A percentile compares a stretch with the other conserved stretches of the same genome.
Evolutionary conservation across 2,888 invertebrate genomes (phyloP).

Genomic region (Microctonus brassicae): DNA sequence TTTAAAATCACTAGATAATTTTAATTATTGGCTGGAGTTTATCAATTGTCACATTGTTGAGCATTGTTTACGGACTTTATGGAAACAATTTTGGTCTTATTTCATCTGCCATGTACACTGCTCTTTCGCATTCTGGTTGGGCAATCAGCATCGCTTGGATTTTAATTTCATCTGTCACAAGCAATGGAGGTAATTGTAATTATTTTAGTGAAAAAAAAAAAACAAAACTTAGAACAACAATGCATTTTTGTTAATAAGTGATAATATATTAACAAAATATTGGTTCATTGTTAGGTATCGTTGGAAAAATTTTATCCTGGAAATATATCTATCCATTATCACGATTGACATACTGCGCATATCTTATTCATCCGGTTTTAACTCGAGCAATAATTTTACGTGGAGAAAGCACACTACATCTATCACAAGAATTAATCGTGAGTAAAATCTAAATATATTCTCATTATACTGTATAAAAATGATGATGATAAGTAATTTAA

Average conservation of each 20-base stretch:
- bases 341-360: constrained; percentile 72
- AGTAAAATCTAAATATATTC: constrained; percentile 51
- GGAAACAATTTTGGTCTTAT: constrained; percentile 56
- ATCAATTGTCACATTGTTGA: constrained; percentile 55
- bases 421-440: constrained; percentile 71
- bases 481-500: neutral
- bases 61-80: constrained; percentile 65
- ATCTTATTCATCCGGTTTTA: constrained; percentile 72
- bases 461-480: too few relatives aligned
- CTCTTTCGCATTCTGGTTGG: constrained; percentile 70
- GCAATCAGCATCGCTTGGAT: constrained; percentile 69
- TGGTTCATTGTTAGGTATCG: neutral
- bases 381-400: constrained; percentile 70
- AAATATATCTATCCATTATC: constrained; percentile 72
- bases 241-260: too few relatives aligned
- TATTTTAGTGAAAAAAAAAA: neutral
- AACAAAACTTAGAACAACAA: too few relatives aligned
- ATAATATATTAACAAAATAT: constrained; percentile 28
- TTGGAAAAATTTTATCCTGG: constrained; percentile 69
- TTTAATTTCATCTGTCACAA: constrained; percentile 68
- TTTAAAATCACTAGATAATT: constrained; percentile 1
- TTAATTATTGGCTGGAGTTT: constrained; percentile 57
- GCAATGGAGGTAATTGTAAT: constrained; percentile 66
- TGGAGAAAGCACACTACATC: constrained; percentile 70
- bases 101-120: constrained; percentile 63